Percentiles rank a stretch among this genome's conserved stretches.
These are phyloP conservation scores for Ceyx cyanopectus DNA, from an alignment of 2,113 vertebrate genomes.

Conservation along the genomic window DNA sequence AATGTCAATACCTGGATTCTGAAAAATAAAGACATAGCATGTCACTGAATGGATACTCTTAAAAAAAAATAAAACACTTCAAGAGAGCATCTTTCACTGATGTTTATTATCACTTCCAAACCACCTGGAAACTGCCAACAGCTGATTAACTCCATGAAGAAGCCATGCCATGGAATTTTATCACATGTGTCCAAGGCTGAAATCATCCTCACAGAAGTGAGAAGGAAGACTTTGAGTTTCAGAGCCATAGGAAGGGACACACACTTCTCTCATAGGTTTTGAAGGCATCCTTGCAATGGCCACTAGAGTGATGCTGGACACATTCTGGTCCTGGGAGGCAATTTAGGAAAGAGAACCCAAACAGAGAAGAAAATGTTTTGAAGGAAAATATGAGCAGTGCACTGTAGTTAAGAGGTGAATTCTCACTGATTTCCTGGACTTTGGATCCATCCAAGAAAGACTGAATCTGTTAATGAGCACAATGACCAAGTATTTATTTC, in stretches of 20 bases:
- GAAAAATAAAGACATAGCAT: slow-evolving; percentile 8
- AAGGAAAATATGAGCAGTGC: neutral
- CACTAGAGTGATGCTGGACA: neutral
- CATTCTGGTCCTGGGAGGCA: neutral
- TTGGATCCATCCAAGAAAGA: neutral
- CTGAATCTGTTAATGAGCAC: neutral
- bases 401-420: neutral
- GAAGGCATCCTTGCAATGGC: neutral
- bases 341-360: neutral
- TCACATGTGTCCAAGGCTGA: neutral
- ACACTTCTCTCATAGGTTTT: neutral
- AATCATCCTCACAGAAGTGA: neutral
- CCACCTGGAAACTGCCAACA: neutral
- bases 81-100: neutral
- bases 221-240: neutral
- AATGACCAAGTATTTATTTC: fast-evolving
- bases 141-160: neutral
- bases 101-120: neutral
- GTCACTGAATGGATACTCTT: fast-evolving
- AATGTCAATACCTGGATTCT: slow-evolving; percentile 97
- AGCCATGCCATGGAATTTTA: neutral
- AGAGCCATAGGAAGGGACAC: fast-evolving
- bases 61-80: neutral
- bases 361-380: neutral
- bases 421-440: fast-evolving